phyloP scores from a whole-genome alignment of 2,113 vertebrate genomes.

The Calyptommatus sinebrachiatus region DNA sequence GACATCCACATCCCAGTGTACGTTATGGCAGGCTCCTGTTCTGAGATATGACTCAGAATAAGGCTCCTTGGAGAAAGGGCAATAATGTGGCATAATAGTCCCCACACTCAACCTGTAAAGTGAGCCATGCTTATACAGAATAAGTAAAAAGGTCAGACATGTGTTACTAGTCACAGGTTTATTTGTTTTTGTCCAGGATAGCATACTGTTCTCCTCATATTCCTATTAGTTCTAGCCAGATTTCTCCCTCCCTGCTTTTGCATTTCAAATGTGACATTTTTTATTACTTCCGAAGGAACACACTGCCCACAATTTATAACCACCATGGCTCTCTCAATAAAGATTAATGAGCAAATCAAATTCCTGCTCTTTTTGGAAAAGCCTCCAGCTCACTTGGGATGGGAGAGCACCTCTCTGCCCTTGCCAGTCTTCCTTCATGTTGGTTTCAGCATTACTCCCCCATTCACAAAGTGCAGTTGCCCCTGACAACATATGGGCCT shows the following conservation, averaged over 20 bases:
- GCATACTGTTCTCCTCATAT: no score
- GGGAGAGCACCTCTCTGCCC: neutral
- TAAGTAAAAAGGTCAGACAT: no score
- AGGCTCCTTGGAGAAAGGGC: no score
- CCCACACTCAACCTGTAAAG: no score
- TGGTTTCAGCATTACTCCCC: neutral
- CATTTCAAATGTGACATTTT: neutral
- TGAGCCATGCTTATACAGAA: no score
- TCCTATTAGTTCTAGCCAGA: neutral
- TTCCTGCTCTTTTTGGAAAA: neutral
- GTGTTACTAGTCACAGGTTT: neutral
- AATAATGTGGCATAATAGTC: no score
- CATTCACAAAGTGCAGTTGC: neutral
- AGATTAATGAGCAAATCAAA: conserved; percentile 1
- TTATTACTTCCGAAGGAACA: neutral
- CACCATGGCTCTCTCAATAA: neutral
- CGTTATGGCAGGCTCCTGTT: no score
- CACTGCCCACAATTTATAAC: neutral
- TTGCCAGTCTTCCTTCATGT: neutral
- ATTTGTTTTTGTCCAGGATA: neutral
- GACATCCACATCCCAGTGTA: no score
- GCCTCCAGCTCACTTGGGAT: neutral
- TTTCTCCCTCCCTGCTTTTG: neutral
- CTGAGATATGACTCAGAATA: no score
- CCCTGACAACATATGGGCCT: neutral